phyloP scores from a whole-genome alignment of 1,140 invertebrate genomes.

The Yoshiicerus persimilis region DNA sequence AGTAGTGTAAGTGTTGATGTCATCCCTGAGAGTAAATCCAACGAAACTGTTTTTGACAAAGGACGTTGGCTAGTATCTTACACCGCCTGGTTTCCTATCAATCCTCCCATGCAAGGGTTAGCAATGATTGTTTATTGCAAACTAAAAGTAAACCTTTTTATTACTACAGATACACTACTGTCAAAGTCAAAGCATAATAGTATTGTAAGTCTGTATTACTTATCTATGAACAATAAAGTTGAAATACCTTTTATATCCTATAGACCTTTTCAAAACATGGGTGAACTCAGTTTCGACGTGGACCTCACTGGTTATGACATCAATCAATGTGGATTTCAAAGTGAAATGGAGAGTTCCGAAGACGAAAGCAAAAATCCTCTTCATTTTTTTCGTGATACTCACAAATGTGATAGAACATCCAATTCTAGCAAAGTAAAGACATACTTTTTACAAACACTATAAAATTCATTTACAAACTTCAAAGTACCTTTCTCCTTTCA shows the following conservation, averaged over 20 bases:
- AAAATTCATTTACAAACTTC: too few relatives aligned
- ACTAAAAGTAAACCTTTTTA: neutral
- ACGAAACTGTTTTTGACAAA: neutral
- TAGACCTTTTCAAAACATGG: neutral
- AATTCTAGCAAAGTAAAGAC: neutral
- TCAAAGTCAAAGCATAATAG: neutral
- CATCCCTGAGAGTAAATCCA: neutral
- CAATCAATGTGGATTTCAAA: conserved; percentile 44
- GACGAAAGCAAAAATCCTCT: conserved; percentile 36
- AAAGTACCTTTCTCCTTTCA: neutral
- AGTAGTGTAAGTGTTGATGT: neutral
- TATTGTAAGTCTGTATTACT: neutral
- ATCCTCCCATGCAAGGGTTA: neutral
- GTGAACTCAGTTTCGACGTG: conserved; percentile 37
- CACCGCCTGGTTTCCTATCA: conserved; percentile 40
- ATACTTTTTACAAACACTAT: neutral
- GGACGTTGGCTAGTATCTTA: conserved; percentile 35
- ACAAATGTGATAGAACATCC: conserved; percentile 42
- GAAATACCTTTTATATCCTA: neutral
- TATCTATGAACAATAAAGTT: neutral
- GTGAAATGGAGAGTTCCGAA: neutral
- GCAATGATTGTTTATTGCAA: neutral
- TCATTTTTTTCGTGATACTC: conserved; percentile 42
- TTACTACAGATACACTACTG: neutral
- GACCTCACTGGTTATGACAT: conserved; percentile 39